Conservation (phyloP, 2,113 vertebrate genomes). For the Labeo rohita region DNA sequence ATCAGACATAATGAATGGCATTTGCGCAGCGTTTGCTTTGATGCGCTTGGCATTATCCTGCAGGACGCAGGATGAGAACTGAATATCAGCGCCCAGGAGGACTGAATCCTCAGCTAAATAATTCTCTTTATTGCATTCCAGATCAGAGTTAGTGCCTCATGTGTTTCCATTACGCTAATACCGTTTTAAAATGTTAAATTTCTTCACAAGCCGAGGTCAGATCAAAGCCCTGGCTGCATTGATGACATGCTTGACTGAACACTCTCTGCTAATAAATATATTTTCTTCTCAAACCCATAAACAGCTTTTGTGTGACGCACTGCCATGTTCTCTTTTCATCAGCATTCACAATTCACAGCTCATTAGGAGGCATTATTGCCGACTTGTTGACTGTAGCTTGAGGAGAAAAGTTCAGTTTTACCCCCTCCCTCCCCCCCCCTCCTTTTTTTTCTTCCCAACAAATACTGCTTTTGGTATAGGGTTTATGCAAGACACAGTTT, state of each 20-base stretch:
- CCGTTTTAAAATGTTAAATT: constrained; percentile 19
- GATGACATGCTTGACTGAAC: neutral
- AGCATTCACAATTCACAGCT: neutral
- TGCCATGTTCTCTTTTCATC: neutral
- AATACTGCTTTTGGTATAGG: neutral
- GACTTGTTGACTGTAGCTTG: neutral
- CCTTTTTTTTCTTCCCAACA: neutral
- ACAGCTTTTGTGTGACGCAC: neutral
- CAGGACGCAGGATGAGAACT: neutral
- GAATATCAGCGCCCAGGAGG: neutral
- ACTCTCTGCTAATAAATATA: neutral
- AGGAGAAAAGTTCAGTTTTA: neutral
- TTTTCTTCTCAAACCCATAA: neutral
- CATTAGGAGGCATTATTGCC: neutral
- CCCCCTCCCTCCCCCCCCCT: neutral
- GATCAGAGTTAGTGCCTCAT: neutral
- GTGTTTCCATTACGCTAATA: constrained; percentile 36
- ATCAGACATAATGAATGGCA: neutral
- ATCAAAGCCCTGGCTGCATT: neutral
- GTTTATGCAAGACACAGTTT: neutral
- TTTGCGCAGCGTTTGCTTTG: neutral
- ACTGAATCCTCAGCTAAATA: constrained; percentile 14
- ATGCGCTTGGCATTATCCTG: constrained; percentile 10
- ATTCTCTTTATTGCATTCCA: neutral
- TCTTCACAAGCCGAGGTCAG: neutral